A percentile compares a stretch with the other conserved stretches of the same genome.
These are phyloP conservation scores for Pseudococcus viburni DNA, from an alignment of 2,888 invertebrate genomes.

Conservation along the genomic window DNA sequence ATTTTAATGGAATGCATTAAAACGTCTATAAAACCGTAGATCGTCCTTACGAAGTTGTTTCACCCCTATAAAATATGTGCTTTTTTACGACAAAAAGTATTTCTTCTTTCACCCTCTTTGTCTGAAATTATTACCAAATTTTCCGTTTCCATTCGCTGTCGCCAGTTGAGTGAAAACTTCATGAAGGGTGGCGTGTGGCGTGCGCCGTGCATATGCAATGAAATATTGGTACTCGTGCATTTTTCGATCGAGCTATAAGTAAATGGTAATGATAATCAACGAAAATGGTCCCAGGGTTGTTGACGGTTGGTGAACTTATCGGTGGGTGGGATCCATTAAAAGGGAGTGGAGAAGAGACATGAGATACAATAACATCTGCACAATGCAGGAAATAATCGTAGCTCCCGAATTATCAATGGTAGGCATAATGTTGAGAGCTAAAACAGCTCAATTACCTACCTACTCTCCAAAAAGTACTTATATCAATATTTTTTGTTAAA, in stretches of 20 bases:
- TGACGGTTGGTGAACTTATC: slow-evolving; percentile 14
- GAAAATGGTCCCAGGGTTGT: neutral
- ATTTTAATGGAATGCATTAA: slow-evolving; percentile 16
- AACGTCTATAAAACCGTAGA: slow-evolving; percentile 5
- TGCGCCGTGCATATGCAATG: slow-evolving; percentile 11
- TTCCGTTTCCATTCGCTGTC: neutral
- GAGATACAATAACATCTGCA: neutral
- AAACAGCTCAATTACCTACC: too few species aligned
- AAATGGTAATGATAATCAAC: neutral
- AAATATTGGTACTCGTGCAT: neutral
- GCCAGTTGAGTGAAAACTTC: neutral
- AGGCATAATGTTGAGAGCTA: too few species aligned
- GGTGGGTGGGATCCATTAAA: neutral
- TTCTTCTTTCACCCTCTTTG: neutral
- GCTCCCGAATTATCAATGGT: too few species aligned
- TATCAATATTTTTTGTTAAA: too few species aligned
- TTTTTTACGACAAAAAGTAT: neutral
- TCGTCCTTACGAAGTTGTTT: slow-evolving; percentile 19
- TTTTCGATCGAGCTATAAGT: neutral
- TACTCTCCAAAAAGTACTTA: too few species aligned
- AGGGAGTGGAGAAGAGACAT: neutral
- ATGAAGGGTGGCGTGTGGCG: neutral
- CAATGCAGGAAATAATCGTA: neutral
- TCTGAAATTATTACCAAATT: neutral
- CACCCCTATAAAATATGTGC: neutral